Conservation (phyloP, 2,113 vertebrate species). For the human region GRCh38 chr6:50104501-50105000, state of each 20-base stretch:
- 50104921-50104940: background rate
- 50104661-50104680: background rate
- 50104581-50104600: background rate
- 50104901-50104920: background rate
- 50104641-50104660: background rate
- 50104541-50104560: background rate
- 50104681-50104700: background rate
- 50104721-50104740: background rate
- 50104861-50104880: background rate
- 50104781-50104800: background rate
- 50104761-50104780: background rate
- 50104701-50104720: background rate
- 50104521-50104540: background rate
- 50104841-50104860: background rate
- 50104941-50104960: background rate
- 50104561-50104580: background rate
- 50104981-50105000: background rate
- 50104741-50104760: background rate
- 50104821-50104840: background rate
- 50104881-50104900: background rate
- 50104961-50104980: background rate
- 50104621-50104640: background rate
- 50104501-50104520: rapidly evolving
- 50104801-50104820: background rate
- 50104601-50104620: background rate